phyloP scores from a whole-genome alignment of 2,797 vertebrate species.

The Smutsia gigantea region DNA sequence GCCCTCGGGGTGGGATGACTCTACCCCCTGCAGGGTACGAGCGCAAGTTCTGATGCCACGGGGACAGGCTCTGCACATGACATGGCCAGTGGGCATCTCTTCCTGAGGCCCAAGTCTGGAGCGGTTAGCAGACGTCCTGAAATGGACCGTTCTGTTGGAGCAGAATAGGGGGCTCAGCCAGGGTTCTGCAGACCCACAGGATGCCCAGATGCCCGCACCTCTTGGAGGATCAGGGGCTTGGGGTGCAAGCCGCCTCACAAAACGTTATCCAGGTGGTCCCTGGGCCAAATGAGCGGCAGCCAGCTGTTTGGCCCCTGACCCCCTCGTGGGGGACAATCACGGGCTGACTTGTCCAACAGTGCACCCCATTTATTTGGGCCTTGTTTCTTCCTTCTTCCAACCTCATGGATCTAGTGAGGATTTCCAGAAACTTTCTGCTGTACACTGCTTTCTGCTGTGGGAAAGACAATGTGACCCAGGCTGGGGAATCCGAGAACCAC shows the following conservation, averaged over 20 bases:
- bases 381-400: not conserved
- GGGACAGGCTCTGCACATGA: not conserved
- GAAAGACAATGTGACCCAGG: not conserved
- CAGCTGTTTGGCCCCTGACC: too few relatives aligned
- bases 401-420: not conserved
- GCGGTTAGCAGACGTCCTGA: not conserved
- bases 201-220: not conserved
- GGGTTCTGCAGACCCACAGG: not conserved
- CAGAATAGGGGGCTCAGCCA: not conserved
- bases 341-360: not conserved
- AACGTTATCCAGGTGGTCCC: accelerated
- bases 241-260: not conserved
- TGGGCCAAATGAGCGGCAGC: too few relatives aligned
- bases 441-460: not conserved
- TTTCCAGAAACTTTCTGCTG: not conserved
- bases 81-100: not conserved
- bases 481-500: not conserved
- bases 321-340: accelerated
- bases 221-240: not conserved
- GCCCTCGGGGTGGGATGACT: not conserved
- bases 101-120: not conserved
- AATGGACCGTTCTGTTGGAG: not conserved
- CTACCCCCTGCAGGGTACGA: not conserved
- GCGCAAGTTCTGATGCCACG: not conserved
- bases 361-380: not conserved